Evolutionary conservation across 2,888 invertebrate genomes (phyloP).

Genomic region (Orthosia cruda): DNA sequence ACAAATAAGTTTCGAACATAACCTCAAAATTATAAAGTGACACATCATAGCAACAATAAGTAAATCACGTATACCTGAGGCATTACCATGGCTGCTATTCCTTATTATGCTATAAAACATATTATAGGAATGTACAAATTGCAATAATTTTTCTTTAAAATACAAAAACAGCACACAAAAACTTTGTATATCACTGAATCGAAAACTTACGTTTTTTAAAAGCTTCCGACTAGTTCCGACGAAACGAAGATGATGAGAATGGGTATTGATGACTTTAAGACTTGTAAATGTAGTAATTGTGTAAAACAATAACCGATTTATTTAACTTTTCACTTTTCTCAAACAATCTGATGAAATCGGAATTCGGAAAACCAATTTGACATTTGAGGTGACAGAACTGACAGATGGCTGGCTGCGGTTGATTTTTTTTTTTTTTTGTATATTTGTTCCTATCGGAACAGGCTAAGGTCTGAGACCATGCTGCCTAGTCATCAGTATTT

Average conservation of each 20-base stretch:
- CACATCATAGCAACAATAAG: constrained; percentile 69
- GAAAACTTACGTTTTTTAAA: constrained; percentile 43
- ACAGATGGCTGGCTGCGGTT: no score
- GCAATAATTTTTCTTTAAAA: background rate
- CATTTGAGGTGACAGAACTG: constrained; percentile 3
- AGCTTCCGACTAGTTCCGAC: background rate
- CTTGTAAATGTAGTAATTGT: background rate
- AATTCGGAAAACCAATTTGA: constrained; percentile 39
- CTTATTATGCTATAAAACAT: constrained; percentile 81
- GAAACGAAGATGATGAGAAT: background rate
- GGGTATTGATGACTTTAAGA: constrained; percentile 5
- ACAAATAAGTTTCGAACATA: constrained; percentile 63
- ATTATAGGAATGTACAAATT: constrained; percentile 37
- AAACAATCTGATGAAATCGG: constrained; percentile 48
- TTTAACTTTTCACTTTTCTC: constrained; percentile 4
- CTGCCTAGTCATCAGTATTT: no score
- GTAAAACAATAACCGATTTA: background rate
- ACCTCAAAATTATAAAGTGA: constrained; percentile 75
- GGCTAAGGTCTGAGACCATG: no score
- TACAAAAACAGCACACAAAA: constrained; percentile 5
- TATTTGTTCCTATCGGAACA: no score
- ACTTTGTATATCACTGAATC: background rate
- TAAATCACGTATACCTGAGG: constrained; percentile 79
- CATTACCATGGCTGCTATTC: constrained; percentile 83
- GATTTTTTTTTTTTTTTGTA: no score